phyloP scores from a whole-genome alignment of 1,140 invertebrate genomes.

The Drosophila kikkawai region DNA sequence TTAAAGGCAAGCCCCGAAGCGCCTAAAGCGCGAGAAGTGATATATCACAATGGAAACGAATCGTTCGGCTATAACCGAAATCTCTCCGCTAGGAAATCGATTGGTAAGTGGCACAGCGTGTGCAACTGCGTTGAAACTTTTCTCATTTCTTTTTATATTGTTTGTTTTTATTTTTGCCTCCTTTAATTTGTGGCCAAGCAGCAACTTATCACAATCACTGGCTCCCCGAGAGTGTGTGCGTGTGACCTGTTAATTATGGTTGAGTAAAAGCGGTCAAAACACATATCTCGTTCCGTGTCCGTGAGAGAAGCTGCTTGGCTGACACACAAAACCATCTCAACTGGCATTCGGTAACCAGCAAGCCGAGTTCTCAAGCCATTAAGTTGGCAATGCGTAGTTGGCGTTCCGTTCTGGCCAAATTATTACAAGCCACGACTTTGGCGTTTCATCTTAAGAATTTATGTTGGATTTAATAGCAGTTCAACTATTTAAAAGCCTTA shows the following conservation, averaged over 20 bases:
- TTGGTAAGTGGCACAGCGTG: slow-evolving; percentile 71
- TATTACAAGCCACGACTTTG: slow-evolving; percentile 11
- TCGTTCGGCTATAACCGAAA: slow-evolving; percentile 38
- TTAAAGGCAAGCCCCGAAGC: slow-evolving; percentile 47
- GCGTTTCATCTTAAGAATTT: slow-evolving; percentile 28
- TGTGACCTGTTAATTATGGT: slow-evolving; percentile 77
- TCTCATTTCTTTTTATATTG: slow-evolving; percentile 10
- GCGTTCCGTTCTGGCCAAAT: slow-evolving; percentile 29
- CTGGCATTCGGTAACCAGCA: neutral
- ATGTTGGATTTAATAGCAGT: slow-evolving; percentile 1
- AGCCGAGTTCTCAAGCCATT: slow-evolving; percentile 30
- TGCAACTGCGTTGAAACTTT: slow-evolving; percentile 31
- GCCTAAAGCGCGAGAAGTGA: slow-evolving; percentile 25
- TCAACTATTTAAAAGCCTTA: neutral
- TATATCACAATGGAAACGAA: slow-evolving; percentile 40
- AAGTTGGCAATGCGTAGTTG: slow-evolving; percentile 45
- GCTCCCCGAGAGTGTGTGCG: slow-evolving; percentile 42
- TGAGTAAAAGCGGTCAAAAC: slow-evolving; percentile 62
- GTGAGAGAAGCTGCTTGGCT: slow-evolving; percentile 11
- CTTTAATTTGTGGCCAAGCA: slow-evolving; percentile 18
- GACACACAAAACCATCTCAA: slow-evolving; percentile 46
- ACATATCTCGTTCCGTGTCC: slow-evolving; percentile 2
- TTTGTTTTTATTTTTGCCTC: neutral
- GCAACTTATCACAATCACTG: slow-evolving; percentile 31
- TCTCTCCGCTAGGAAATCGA: slow-evolving; percentile 54